These are phyloP conservation scores for Heliconius ismenius DNA, from an alignment of 2,888 invertebrate genomes.

Conservation along the genomic window DNA sequence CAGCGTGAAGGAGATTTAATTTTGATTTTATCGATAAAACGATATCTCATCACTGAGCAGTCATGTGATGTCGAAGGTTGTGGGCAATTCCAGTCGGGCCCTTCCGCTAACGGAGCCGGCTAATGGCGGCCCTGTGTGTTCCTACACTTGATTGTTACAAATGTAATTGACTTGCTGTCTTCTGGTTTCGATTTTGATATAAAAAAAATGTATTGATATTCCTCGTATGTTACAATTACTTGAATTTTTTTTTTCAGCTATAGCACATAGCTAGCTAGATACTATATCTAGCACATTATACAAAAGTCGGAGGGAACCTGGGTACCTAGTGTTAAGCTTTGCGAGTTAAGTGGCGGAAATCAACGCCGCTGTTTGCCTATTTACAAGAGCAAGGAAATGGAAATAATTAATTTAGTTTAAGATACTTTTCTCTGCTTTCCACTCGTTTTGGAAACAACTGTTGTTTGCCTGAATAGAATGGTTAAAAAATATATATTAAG, in stretches of 20 bases:
- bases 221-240: no score
- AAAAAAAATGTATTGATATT: background rate
- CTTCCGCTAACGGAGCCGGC: constrained; percentile 70
- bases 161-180: constrained; percentile 39
- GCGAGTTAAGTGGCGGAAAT: no score
- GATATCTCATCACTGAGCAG: constrained; percentile 56
- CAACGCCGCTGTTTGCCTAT: no score
- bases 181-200: constrained; percentile 14
- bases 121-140: constrained; percentile 66
- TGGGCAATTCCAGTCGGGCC: constrained; percentile 61
- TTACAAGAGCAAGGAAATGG: no score
- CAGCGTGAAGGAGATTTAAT: no score
- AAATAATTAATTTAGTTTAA: background rate
- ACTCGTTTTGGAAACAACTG: no score
- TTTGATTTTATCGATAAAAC: constrained; percentile 44
- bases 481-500: no score
- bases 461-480: no score
- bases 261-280: no score
- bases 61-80: constrained; percentile 79
- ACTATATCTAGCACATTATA: no score
- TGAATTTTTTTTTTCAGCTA: background rate
- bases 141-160: constrained; percentile 41
- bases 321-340: no score
- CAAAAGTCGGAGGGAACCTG: no score
- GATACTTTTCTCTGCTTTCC: background rate